Conservation (phyloP, 2,113 vertebrate genomes). For the Polypterus senegalus region DNA sequence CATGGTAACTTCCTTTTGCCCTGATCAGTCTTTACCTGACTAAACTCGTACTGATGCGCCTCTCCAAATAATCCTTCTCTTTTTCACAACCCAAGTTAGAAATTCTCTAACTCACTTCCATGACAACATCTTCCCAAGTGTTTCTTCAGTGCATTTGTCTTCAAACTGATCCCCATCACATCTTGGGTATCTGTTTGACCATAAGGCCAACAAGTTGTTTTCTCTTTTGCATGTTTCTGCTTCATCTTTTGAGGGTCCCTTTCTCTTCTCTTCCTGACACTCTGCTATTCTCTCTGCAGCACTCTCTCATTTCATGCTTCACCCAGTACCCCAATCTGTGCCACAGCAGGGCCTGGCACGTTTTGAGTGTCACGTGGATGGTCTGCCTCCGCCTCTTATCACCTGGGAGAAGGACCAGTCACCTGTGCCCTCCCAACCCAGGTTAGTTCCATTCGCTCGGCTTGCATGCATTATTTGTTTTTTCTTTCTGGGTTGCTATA, state of each 20-base stretch:
- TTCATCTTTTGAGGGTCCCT: no score
- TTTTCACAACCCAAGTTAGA: slow-evolving; percentile 23
- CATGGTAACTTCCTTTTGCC: no score
- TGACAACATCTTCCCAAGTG: slow-evolving; percentile 11
- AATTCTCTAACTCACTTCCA: slow-evolving; percentile 7
- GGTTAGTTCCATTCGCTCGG: slow-evolving; percentile 45
- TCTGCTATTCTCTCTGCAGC: slow-evolving; percentile 36
- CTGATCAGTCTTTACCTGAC: no score
- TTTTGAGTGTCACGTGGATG: slow-evolving; percentile 76
- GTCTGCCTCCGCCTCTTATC: slow-evolving; percentile 71
- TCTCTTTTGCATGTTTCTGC: no score
- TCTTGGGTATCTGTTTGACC: no score
- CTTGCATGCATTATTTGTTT: background rate
- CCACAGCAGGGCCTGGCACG: slow-evolving; percentile 62
- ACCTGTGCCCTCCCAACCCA: slow-evolving; percentile 51
- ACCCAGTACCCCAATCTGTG: slow-evolving; percentile 67
- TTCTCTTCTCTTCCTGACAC: background rate
- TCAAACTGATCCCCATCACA: background rate
- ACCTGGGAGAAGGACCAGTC: slow-evolving; percentile 79
- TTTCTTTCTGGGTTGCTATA: background rate
- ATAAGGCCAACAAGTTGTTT: no score
- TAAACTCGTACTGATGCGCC: background rate
- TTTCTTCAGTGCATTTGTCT: slow-evolving; percentile 6
- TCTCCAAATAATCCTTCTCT: slow-evolving; percentile 15
- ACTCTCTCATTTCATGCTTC: slow-evolving; percentile 63